Evolutionary conservation across 2,888 invertebrate species (phyloP), one percentile per base, ranked within the genome.

Genomic region (Morpho achilles): DNA sequence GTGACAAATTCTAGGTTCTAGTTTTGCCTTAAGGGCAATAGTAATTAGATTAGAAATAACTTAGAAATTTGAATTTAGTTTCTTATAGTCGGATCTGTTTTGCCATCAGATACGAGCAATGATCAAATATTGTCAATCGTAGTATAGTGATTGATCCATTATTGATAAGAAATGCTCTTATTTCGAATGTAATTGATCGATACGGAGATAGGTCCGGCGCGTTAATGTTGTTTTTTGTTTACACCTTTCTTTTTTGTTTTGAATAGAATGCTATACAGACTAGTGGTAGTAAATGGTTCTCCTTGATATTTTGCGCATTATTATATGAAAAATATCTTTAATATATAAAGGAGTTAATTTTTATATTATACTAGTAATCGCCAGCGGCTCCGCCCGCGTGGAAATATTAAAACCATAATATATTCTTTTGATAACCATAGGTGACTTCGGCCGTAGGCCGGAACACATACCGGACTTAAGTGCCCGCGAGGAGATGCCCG

Each of bases 111-210:
- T 16, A 46, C 6, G 42, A 42, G 41, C 53, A 59, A 49, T 56
- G 54, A 46, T 73, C 80, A 83, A 77, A 75, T 57, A 66, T 52
- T n/a, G 7, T n/a, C 6, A 44, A 22, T 32, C 59, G 10, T 49
- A 71, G 76, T 76, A 74, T 62, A 76, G 67, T 82, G 82, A 85
- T 84, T 78, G 87, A 89, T 89, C 86, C 82, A 84, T 85, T 85
- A 87, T 81, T 85, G 87, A 89, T 89, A 88, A 88, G 86, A 78
- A 86, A 79, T 76, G 82, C 81, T 88, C 86, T 82, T 79, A 87
- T 88, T 89, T 74, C 82, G 75, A 82, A 80, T 85, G 84, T 86
- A 87, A 87, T 84, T 87, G 87, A 89, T 89, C 83, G 86, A 85
- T 76, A 70, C 73, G 68, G 71, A 75, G 86, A 87, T 88, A 85